These are phyloP conservation scores for Mastomys coucha DNA, from an alignment of 2,113 vertebrate species.

Conservation along the genomic window DNA sequence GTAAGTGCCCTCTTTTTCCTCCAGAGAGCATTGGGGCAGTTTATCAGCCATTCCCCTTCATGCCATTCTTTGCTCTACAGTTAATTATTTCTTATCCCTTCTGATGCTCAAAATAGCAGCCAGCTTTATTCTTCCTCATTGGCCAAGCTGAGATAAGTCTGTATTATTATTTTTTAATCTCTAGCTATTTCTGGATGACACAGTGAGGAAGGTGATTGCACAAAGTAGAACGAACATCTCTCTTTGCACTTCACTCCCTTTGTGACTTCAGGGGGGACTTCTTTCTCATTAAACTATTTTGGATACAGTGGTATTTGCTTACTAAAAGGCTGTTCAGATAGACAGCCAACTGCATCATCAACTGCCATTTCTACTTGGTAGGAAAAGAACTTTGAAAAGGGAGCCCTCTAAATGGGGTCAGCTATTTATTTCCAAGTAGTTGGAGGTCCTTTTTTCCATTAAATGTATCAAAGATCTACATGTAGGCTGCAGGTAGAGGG, in stretches of 20 bases:
- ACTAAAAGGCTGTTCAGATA: slow-evolving; percentile 14
- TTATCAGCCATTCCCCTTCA: not conserved
- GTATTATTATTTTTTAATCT: not conserved
- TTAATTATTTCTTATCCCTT: slow-evolving; percentile 59
- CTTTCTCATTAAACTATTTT: slow-evolving; percentile 32
- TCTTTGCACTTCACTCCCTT: slow-evolving; percentile 17
- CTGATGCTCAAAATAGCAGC: slow-evolving; percentile 51
- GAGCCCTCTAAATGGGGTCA: slow-evolving; percentile 33
- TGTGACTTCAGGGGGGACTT: not conserved
- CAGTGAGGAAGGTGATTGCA: not conserved
- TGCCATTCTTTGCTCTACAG: slow-evolving; percentile 33
- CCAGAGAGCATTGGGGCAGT: slow-evolving; percentile 12
- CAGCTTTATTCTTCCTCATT: slow-evolving; percentile 44
- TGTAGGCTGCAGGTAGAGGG: slow-evolving; percentile 44
- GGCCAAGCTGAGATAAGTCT: slow-evolving; percentile 37
- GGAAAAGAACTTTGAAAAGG: slow-evolving; percentile 70
- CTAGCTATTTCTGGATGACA: slow-evolving; percentile 43
- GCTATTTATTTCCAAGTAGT: slow-evolving; percentile 23
- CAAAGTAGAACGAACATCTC: not conserved
- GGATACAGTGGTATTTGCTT: not conserved
- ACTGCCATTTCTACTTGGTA: slow-evolving; percentile 17
- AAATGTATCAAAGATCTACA: slow-evolving; percentile 52
- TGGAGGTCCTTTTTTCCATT: not conserved
- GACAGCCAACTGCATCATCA: not conserved
- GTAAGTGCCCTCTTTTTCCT: slow-evolving; percentile 48